phyloP scores from a whole-genome alignment of 2,113 vertebrate species.

The Athene noctua region DNA sequence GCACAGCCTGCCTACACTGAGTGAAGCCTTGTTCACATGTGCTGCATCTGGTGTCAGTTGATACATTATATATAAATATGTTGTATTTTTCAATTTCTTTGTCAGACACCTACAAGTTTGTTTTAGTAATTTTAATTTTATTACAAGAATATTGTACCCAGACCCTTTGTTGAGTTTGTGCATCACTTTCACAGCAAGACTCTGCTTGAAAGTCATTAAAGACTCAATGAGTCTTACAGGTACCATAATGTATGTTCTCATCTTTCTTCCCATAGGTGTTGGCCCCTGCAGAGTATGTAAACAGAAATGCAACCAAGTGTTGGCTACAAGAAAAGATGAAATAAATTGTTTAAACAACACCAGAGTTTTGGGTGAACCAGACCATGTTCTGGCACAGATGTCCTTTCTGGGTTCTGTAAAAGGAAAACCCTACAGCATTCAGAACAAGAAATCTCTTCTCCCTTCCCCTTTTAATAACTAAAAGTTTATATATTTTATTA shows the following conservation, averaged over 20 bases:
- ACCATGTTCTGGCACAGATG: neutral
- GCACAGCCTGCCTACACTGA: neutral
- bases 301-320: neutral
- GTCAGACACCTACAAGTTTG: constrained; percentile 56
- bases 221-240: constrained; percentile 68
- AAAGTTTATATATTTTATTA: neutral
- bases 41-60: constrained; percentile 34
- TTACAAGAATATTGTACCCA: constrained; percentile 29
- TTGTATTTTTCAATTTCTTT: constrained; percentile 48
- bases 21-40: neutral
- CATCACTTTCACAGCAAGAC: constrained; percentile 24
- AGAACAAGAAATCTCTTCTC: neutral
- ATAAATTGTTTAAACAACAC: neutral
- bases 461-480: neutral
- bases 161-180: constrained; percentile 28
- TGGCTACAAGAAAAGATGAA: neutral
- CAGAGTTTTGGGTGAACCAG: neutral
- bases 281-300: constrained; percentile 47
- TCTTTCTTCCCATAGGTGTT: constrained; percentile 60
- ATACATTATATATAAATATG: neutral
- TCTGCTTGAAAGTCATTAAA: constrained; percentile 68
- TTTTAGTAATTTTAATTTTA: constrained; percentile 71
- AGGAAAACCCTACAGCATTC: neutral
- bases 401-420: neutral
- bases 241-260: constrained; percentile 52